Base-by-base conservation (phyloP, 2,113 vertebrate genomes). In the Tragelaphus imberbis region DNA sequence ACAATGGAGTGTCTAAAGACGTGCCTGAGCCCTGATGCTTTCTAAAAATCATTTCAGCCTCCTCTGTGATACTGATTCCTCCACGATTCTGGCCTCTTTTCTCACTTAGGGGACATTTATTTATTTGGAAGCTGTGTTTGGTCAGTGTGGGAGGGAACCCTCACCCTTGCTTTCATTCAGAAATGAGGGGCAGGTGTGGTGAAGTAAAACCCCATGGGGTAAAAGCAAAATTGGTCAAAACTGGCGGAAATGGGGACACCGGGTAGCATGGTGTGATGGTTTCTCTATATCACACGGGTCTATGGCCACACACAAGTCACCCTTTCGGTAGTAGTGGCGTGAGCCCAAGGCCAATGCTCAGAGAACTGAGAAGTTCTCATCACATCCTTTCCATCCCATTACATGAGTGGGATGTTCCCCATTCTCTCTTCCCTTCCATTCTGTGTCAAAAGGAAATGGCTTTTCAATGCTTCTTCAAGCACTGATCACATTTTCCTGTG, bases 351-450 rank as follows among this genome's bases (percentile, higher is more conserved):
- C 49, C 58, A 25, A 86, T 4, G 6, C 61, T 58, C 49, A 44
- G 19, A 79, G 36, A 77, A 19, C 15, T 6, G 47, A 68, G 36
- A 92, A 89, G 11, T 13, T 49, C 25, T 59, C 40, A 6, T 49
- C 36, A 28, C 23, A 51, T 16, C 11, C 27, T 59, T 89, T 59
- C 40, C 28, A 44, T 44, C 27, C 79, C 53, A 27, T 7, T 65
- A 82, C 44, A 56, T 27, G 13, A 0, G 0, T 25, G 12, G 19
- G 59, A 44, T 12, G 1, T 5, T 84, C 47, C 16, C 28, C 1
- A 0, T 17, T 68, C 23, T 55, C 84, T 80, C 55, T 36, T 53
- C n/a, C 40, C 63, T 49, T 87, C 36, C 65, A 56, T 36, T 33
- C 28, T 79, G 16, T 63, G 63, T 89, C 15, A 2, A 44, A 82